Base-by-base conservation (phyloP, 2,113 vertebrate species). In the Oophaga pumilio region DNA sequence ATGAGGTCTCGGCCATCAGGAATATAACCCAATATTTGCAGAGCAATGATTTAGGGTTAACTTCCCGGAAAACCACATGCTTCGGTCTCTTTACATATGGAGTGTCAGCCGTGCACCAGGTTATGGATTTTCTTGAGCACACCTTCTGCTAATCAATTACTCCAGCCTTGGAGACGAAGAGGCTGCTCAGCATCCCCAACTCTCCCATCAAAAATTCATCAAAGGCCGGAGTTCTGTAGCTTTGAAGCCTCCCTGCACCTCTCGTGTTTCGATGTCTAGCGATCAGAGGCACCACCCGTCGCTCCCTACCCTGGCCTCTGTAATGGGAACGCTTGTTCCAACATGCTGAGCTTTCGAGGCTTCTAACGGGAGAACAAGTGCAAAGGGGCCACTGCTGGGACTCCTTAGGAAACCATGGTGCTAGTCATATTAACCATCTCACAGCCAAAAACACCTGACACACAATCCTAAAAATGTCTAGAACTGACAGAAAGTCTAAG, bases 161-260 rank as follows among this genome's bases (percentile, higher is more conserved):
- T 94, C 93, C 91, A 92, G 91, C 93, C 92, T 92, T 89, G 94
- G 94, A 95, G 93, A 88, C 91, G 93, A 92, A 92, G 92, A 94
- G 92, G 93, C 92, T 91, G 89, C 92, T 92, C 93, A 90, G 91
- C 93, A 94, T 95, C 95, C 95, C 94, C 95, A 95, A 95, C 94
- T 93, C 94, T 92, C 91, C 91, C 91, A 95, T 96, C 93, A 96
- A 95, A 96, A 95, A 95, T 95, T 95, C 94, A 95, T 96, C 95
- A 95, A 95, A 95, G 93, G 82, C 90, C 92, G 88, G 92, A 91
- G 91, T 92, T 95, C 94, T 66, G 87, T 26, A 66, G 93, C 94
- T 95, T 95, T 96, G 95, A 96, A 95, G 87, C 80, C 80, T 84
- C 59, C 71, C 80, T 84, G 68, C 87, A 88, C 80, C 87, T 84